Conservation (phyloP, 2,888 invertebrate species). For the Dryobotodes eremita region DNA sequence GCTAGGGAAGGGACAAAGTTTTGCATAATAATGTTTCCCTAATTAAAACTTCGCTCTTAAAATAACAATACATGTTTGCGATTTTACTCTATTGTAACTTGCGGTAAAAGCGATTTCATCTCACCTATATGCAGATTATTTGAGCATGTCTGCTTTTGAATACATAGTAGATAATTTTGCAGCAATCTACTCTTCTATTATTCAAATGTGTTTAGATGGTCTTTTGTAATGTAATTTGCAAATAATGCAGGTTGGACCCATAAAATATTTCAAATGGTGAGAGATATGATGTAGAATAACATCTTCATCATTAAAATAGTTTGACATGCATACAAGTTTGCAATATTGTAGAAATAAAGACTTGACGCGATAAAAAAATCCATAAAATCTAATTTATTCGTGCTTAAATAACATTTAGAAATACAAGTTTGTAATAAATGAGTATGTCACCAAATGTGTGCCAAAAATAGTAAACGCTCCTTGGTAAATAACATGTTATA, state of each 20-base stretch:
- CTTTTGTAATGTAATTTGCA: slow-evolving; percentile 31
- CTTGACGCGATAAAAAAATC: neutral
- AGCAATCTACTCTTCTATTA: slow-evolving; percentile 25
- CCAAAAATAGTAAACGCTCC: neutral
- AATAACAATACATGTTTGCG: slow-evolving; percentile 53
- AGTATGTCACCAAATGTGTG: neutral
- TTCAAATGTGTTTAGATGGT: slow-evolving; percentile 36
- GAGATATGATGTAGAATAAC: slow-evolving; percentile 41
- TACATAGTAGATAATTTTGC: slow-evolving; percentile 29
- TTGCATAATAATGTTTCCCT: slow-evolving; percentile 71
- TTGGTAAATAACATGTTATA: neutral
- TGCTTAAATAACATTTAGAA: neutral
- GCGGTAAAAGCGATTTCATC: slow-evolving; percentile 33
- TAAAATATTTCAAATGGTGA: slow-evolving; percentile 12
- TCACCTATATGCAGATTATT: slow-evolving; percentile 35
- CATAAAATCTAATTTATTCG: neutral
- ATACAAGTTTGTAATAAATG: neutral
- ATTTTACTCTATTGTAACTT: slow-evolving; percentile 23
- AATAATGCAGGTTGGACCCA: slow-evolving; percentile 22
- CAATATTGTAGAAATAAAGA: slow-evolving; percentile 6
- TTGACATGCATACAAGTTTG: slow-evolving; percentile 16
- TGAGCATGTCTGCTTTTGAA: slow-evolving; percentile 36
- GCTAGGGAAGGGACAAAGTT: slow-evolving; percentile 54
- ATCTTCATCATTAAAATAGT: slow-evolving; percentile 32
- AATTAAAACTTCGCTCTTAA: slow-evolving; percentile 65